Evolutionary conservation across 2,797 vertebrate genomes (phyloP), one percentile per base, ranked within the genome.

Genomic region (Morus bassanus): DNA sequence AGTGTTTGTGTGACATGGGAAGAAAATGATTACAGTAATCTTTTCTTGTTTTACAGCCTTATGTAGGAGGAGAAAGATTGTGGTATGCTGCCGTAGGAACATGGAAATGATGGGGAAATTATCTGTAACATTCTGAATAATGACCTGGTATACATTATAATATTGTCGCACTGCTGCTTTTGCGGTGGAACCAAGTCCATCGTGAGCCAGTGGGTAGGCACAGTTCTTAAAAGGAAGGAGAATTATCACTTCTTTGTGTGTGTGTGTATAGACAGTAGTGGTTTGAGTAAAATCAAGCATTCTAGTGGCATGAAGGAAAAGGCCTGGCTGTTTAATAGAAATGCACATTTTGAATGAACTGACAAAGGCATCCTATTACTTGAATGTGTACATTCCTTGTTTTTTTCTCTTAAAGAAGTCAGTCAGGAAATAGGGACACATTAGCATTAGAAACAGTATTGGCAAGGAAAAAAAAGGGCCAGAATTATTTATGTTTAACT

Each of bases 1-100:
- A 73, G 28, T 64, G 56, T 75, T 86, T 59, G 65, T 84, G 63
- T 95, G 88, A 78, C 84, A 74, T 4, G 35, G 76, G 85, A 95
- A 91, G 68, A 90, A 95, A 88, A 93, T 79, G 74, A 95, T 97
- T 96, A 84, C 39, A 45, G 46, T 94, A 87, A 93, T 97, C 74
- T 95, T 85, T 75, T 60, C 85, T 95, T 95, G 76, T 73, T 95
- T 85, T 94, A 83, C 69, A 82, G 76, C 39, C 76, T 85, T 86
- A n/a, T 56, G 76, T 94, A 63, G 95, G 94, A 96, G 90, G 89
- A 75, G 73, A 95, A 88, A 91, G 81, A 85, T 74, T 82, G 72
- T 31, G 78, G 48, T 31, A 39, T 17, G 74, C 64, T 96, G 92
- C 84, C 64, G 63, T n/a, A 96, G 89, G 88, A 94, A 95, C n/a